Base-by-base conservation (phyloP, 2,888 invertebrate species). In the Idaea straminata region DNA sequence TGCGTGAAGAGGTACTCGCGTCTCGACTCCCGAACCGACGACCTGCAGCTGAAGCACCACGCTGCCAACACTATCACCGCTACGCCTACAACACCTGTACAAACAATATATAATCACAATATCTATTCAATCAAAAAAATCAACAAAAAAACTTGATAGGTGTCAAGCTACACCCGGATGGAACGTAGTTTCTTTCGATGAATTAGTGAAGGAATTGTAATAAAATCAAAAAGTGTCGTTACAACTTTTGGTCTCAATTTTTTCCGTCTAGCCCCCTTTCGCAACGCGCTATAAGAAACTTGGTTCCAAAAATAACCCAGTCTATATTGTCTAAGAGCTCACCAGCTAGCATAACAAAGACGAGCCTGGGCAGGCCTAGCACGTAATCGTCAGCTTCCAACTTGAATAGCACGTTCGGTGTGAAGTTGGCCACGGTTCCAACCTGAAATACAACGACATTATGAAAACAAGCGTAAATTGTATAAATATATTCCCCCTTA, bases 261-360 rank as follows among this genome's bases (percentile, higher is more conserved):
- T n/a, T n/a, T n/a, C n/a, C n/a, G n/a, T n/a, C n/a, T n/a, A n/a
- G n/a, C n/a, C n/a, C n/a, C n/a, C n/a, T n/a, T n/a, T n/a, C n/a
- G n/a, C n/a, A n/a, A n/a, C n/a, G n/a, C n/a, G n/a, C n/a, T n/a
- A n/a, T n/a, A n/a, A n/a, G n/a, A n/a, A n/a, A n/a, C n/a, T 15
- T 10, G 4, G 15, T n/a, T 58, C 15, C 58, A 58, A 58, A 58
- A 58, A 58, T 57, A 57, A 64, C 38, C n/a, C 5, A n/a, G 38
- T 35, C 5, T 15, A 47, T 58, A 15, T 1, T 35, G 3, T 47
- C 3, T 0, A 16, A 10, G 5, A 35, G 67, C 86, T 82, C 79
- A 95, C 97, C 96, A 72, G 95, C 93, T 10, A 96, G 80, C 78
- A 96, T 94, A 47, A 97, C 95, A 82, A 98, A 97, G 2, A 95